Evolutionary conservation across 1,140 invertebrate species (phyloP).

Genomic region (Drosophila parvula): DNA sequence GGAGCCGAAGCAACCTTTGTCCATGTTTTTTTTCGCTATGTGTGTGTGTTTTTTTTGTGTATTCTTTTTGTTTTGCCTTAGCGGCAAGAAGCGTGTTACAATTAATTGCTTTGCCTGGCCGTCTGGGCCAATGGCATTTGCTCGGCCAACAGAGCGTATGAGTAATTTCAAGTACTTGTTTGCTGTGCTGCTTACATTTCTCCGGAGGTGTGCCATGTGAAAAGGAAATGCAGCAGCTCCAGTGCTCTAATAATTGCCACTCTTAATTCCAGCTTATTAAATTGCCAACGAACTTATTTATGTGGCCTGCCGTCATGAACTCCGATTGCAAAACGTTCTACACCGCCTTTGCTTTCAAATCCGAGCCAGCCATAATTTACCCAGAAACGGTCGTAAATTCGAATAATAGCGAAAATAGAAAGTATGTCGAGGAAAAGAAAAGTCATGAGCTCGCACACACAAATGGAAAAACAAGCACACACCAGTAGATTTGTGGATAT

Average conservation of each 20-base stretch:
- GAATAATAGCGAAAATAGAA: conserved; percentile 57
- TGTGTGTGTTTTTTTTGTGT: neutral
- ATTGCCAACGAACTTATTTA: conserved; percentile 59
- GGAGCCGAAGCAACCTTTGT: conserved; percentile 36
- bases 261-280: conserved; percentile 58
- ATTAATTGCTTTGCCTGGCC: conserved; percentile 61
- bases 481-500: conserved; percentile 25
- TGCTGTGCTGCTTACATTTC: conserved; percentile 42
- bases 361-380: conserved; percentile 57
- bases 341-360: conserved; percentile 47
- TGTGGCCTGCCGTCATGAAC: conserved; percentile 30
- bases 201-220: conserved; percentile 11
- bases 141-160: conserved; percentile 55
- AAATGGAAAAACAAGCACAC: conserved; percentile 48
- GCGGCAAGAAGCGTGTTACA: conserved; percentile 52
- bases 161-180: conserved; percentile 62
- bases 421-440: conserved; percentile 25
- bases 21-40: conserved; percentile 40
- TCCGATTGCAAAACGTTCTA: conserved; percentile 30
- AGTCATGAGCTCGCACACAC: conserved; percentile 43
- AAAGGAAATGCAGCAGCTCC: conserved; percentile 5
- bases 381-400: conserved; percentile 66
- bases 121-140: neutral
- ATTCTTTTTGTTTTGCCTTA: conserved; percentile 23
- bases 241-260: conserved; percentile 34